phyloP scores from a whole-genome alignment of 2,888 invertebrate species.

The Chesias legatella region DNA sequence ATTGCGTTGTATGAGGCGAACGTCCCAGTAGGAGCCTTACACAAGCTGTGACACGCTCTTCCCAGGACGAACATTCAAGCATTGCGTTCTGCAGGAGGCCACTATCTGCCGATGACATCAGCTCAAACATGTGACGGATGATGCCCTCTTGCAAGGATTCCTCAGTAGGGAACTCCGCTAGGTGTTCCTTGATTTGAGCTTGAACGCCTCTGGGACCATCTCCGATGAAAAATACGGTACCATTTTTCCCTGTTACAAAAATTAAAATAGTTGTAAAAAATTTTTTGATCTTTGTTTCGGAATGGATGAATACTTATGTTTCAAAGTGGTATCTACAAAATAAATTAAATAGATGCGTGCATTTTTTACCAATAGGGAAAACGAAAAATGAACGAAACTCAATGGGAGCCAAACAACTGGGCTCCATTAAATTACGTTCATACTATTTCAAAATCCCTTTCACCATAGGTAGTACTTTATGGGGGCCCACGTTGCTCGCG shows the following conservation, averaged over 20 bases:
- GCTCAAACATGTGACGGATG: conserved; percentile 30
- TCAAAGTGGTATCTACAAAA: no score
- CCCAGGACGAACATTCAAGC: conserved; percentile 18
- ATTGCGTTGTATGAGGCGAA: conserved; percentile 44
- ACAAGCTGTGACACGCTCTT: conserved; percentile 29
- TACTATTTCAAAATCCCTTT: no score
- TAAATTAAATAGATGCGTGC: no score
- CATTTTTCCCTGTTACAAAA: conserved; percentile 35
- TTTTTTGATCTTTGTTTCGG: no score
- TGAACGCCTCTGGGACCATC: conserved; percentile 39
- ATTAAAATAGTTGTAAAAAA: no score
- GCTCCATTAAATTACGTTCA: no score
- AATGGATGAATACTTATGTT: no score
- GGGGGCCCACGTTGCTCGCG: no score
- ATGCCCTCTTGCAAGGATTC: conserved; percentile 34
- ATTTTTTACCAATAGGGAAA: no score
- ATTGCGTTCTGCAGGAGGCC: conserved; percentile 14
- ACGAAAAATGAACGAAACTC: no score
- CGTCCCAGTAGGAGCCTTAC: conserved; percentile 36
- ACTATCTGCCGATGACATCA: conserved; percentile 23
- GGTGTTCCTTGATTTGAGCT: conserved; percentile 27
- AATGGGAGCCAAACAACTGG: no score
- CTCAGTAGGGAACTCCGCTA: conserved; percentile 27
- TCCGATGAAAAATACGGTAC: conserved; percentile 45
- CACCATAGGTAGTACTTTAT: no score